These are phyloP conservation scores for Neotoxoptera formosana DNA, from an alignment of 1,140 invertebrate genomes.

Conservation along the genomic window DNA sequence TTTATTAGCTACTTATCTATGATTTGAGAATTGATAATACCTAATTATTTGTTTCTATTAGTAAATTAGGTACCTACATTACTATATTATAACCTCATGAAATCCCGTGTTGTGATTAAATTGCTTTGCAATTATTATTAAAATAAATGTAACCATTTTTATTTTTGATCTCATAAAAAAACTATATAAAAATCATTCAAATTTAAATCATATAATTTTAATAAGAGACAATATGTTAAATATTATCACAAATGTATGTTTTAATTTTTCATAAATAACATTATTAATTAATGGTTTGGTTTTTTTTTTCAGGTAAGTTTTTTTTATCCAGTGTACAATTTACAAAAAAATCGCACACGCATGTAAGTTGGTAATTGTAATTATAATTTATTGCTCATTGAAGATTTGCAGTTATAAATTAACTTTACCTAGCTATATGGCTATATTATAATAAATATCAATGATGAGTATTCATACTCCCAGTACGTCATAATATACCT, in stretches of 20 bases:
- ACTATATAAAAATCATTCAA: neutral
- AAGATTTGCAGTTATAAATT: neutral
- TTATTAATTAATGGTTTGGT: neutral
- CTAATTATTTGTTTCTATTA: too few species aligned
- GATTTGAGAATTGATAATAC: too few species aligned
- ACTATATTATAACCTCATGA: neutral
- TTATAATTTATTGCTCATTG: neutral
- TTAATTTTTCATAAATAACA: neutral
- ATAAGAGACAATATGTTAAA: neutral
- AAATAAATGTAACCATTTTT: neutral
- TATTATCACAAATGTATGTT: neutral
- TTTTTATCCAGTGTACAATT: neutral
- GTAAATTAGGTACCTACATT: neutral
- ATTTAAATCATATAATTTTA: neutral
- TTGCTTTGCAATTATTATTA: too few species aligned
- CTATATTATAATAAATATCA: neutral
- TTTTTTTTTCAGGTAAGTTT: neutral
- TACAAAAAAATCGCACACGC: neutral
- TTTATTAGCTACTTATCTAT: too few species aligned
- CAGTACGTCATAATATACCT: neutral
- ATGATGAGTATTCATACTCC: neutral
- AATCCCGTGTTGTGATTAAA: neutral
- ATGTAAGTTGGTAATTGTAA: neutral
- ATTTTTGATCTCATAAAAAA: neutral
- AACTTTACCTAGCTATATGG: neutral